Evolutionary conservation across 2,888 invertebrate genomes (phyloP).

Genomic region (Nebria brevicollis): DNA sequence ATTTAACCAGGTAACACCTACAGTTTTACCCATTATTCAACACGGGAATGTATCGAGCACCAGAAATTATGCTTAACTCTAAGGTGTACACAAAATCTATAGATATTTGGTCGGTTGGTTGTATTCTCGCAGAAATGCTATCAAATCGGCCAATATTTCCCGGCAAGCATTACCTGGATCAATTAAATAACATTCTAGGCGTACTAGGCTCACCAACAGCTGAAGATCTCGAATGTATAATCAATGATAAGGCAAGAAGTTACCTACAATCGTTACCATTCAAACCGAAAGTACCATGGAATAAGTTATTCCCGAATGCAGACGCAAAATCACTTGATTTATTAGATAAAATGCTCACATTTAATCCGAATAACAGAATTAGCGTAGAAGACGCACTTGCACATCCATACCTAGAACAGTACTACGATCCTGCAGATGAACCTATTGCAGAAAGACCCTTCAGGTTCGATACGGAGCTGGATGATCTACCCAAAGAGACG

Average conservation of each 20-base stretch:
- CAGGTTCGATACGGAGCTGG: constrained; percentile 97
- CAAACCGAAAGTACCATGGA: constrained; percentile 98
- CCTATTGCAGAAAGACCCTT: constrained; percentile 99
- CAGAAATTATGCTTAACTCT: constrained; percentile 99
- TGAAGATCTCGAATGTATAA: constrained; percentile 98
- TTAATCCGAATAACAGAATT: constrained; percentile 97
- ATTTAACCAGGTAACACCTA: no score
- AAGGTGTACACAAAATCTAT: constrained; percentile 98
- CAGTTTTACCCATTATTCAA: no score
- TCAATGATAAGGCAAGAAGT: constrained; percentile 98
- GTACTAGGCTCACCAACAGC: constrained; percentile 96
- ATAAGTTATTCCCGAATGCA: constrained; percentile 90
- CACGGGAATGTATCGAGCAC: no score
- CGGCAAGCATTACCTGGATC: constrained; percentile 99
- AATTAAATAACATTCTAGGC: constrained; percentile 97
- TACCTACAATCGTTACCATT: constrained; percentile 97
- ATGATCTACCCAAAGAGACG: constrained; percentile 97
- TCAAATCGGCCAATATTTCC: constrained; percentile 98
- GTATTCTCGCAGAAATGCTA: constrained; percentile 99
- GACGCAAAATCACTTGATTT: constrained; percentile 95
- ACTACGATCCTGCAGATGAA: constrained; percentile 99
- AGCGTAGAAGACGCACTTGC: constrained; percentile 97
- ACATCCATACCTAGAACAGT: constrained; percentile 99
- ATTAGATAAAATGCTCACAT: constrained; percentile 98
- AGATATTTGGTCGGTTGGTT: constrained; percentile 99